Evolutionary conservation across 2,797 vertebrate species (phyloP).

Genomic region (Fistularia commersonii): DNA sequence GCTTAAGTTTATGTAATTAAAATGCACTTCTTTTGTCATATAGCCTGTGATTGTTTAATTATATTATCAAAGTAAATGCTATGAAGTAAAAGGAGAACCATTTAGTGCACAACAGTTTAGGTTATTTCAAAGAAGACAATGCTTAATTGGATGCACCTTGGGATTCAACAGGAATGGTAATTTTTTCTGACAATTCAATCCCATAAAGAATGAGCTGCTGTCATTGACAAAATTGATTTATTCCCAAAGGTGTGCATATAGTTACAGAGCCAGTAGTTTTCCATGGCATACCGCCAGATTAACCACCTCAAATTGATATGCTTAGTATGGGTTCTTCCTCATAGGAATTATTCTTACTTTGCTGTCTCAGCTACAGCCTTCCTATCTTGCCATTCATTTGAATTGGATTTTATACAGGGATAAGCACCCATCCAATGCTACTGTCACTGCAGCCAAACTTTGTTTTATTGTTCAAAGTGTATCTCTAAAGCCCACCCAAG

Average conservation of each 20-base stretch:
- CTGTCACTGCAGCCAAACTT: conserved; percentile 34
- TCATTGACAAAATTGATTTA: conserved; percentile 54
- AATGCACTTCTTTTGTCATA: too few relatives aligned
- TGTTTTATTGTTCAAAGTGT: conserved; percentile 1
- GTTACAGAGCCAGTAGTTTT: conserved; percentile 38
- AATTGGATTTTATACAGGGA: conserved; percentile 27
- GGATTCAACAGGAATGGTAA: conserved; percentile 21
- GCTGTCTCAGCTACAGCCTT: conserved; percentile 38
- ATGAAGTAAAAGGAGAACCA: too few relatives aligned
- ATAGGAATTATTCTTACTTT: conserved; percentile 30
- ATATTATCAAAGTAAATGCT: too few relatives aligned
- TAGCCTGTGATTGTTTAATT: too few relatives aligned
- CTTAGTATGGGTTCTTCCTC: conserved; percentile 37
- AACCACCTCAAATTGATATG: conserved; percentile 57
- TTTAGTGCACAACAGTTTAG: background rate
- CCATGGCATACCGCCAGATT: conserved; percentile 49
- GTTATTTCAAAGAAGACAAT: conserved; percentile 18
- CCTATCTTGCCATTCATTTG: conserved; percentile 38
- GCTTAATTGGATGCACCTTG: conserved; percentile 32
- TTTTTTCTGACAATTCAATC: conserved; percentile 39
- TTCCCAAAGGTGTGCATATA: conserved; percentile 53
- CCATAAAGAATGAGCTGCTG: conserved; percentile 38
- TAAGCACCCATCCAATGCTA: conserved; percentile 38
- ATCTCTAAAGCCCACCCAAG: too few relatives aligned
- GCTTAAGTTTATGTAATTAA: background rate